phyloP scores from a whole-genome alignment of 2,797 vertebrate genomes.

The Delichon dasypus region DNA sequence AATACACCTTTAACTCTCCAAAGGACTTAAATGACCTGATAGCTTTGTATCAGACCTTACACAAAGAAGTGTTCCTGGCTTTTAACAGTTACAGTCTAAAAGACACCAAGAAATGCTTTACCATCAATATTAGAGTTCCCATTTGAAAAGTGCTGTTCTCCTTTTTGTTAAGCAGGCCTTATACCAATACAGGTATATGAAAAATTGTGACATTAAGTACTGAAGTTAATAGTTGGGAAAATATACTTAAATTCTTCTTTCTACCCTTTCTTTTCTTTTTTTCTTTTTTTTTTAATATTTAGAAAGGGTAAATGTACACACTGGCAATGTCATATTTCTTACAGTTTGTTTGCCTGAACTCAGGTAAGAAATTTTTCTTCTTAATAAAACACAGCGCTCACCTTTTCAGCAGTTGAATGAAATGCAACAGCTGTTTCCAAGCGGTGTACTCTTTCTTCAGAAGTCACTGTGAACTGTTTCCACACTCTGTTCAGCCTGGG shows the following conservation, averaged over 20 bases:
- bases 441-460: slow-evolving; percentile 90
- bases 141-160: background rate
- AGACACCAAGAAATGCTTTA: background rate
- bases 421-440: slow-evolving; percentile 90
- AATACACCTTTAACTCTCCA: background rate
- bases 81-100: background rate
- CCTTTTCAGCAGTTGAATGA: slow-evolving; percentile 89
- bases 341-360: background rate
- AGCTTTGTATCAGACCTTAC: background rate
- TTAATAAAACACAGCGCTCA: slow-evolving; percentile 53
- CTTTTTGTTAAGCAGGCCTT: background rate
- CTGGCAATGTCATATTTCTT: background rate
- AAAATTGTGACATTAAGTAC: background rate
- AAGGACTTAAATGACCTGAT: background rate
- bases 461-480: slow-evolving; percentile 95
- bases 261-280: background rate
- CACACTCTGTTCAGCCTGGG: slow-evolving; percentile 94
- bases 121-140: background rate
- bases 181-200: background rate
- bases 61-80: background rate
- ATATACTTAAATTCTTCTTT: background rate
- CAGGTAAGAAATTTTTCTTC: background rate
- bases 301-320: background rate
- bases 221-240: background rate
- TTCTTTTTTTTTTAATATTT: background rate